Conservation (phyloP, 2,797 vertebrate species). For the Melanotaenia maccullochi region DNA sequence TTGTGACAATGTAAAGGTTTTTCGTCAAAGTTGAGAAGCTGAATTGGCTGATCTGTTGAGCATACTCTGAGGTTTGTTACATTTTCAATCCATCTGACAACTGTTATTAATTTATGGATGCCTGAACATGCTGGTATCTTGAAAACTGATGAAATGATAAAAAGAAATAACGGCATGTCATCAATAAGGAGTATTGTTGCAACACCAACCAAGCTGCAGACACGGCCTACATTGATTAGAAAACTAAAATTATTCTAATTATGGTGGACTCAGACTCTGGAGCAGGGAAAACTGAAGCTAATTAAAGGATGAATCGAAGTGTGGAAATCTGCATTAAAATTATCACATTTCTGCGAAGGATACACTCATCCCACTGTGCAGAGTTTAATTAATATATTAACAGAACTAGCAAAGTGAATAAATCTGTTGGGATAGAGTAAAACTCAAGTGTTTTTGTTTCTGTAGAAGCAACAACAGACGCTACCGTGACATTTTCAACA, state of each 20-base stretch:
- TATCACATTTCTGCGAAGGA: not conserved
- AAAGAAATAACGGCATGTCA: constrained; percentile 8
- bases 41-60: not conserved
- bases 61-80: not conserved
- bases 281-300: constrained; percentile 41
- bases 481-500: not conserved
- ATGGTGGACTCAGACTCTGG: constrained; percentile 45
- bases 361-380: not conserved
- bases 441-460: constrained; percentile 14
- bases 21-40: not conserved
- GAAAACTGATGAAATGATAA: constrained; percentile 8
- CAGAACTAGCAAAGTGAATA: not conserved
- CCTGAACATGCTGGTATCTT: not conserved
- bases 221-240: constrained; percentile 62
- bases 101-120: not conserved
- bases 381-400: constrained; percentile 10
- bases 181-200: constrained; percentile 22
- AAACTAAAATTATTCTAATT: constrained; percentile 68
- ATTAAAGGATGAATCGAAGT: constrained; percentile 26
- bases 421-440: not conserved
- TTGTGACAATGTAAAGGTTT: not conserved
- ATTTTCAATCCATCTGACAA: not conserved
- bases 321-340: constrained; percentile 2
- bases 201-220: constrained; percentile 51
- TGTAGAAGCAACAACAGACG: not conserved